Evolutionary conservation across 2,113 vertebrate species (phyloP).

Genomic region (Leucopternis melanops): DNA sequence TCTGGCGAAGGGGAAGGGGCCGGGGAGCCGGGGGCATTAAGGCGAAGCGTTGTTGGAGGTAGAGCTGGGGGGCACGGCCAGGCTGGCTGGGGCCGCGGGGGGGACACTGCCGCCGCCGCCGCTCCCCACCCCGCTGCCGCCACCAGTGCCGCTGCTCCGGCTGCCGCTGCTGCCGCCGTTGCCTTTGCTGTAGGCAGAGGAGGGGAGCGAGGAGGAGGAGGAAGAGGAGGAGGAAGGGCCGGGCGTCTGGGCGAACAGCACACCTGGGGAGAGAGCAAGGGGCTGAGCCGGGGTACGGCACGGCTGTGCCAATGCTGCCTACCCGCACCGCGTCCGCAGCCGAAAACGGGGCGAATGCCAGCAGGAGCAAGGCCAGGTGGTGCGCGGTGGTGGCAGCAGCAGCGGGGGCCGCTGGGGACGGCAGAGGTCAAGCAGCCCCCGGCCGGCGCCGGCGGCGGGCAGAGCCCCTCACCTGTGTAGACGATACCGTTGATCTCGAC

Average conservation of each 20-base stretch:
- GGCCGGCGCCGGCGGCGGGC: no score
- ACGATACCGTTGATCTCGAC: conserved; percentile 93
- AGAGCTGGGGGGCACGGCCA: conserved; percentile 79
- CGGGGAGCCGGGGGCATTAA: neutral
- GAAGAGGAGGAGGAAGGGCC: conserved; percentile 72
- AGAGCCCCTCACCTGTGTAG: conserved; percentile 81
- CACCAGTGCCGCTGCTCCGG: conserved; percentile 31
- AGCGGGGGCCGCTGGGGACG: neutral
- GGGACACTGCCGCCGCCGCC: neutral
- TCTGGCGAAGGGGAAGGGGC: neutral
- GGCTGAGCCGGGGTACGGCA: neutral
- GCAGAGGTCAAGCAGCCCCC: neutral
- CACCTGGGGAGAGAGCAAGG: conserved; percentile 71
- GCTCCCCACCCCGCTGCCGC: conserved; percentile 36
- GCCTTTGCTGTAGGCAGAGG: conserved; percentile 73
- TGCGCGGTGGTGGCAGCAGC: neutral
- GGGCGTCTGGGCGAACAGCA: conserved; percentile 89
- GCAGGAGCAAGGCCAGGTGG: neutral
- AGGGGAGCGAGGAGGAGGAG: conserved; percentile 65
- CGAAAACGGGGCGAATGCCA: fast-evolving
- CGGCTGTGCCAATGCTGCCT: fast-evolving
- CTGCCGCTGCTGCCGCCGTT: neutral
- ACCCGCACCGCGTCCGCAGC: fast-evolving
- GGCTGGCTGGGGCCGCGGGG: conserved; percentile 12
- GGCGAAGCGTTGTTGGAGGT: conserved; percentile 84